Percentiles rank a stretch among this genome's conserved stretches.
These are phyloP conservation scores for Phyllotreta cruciferae DNA, from an alignment of 2,888 invertebrate genomes.

Conservation along the genomic window DNA sequence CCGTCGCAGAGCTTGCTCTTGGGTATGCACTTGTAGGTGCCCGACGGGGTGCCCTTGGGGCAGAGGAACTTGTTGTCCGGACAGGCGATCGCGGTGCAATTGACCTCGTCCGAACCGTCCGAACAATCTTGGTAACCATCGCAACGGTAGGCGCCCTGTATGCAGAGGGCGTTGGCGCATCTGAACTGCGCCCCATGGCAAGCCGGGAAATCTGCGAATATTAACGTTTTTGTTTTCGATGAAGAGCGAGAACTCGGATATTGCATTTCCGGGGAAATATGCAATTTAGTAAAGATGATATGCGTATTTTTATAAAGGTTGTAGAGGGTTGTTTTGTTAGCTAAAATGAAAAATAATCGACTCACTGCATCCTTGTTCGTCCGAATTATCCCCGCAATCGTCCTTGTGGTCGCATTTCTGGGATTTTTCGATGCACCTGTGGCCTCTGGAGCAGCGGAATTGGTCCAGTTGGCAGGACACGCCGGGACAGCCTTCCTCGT, in stretches of 20 bases:
- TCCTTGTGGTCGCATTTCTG: conserved; percentile 88
- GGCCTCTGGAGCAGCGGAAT: conserved; percentile 82
- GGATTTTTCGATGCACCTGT: conserved; percentile 78
- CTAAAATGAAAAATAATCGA: too few relatives aligned
- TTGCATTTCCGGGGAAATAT: not conserved
- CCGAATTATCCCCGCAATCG: conserved; percentile 90
- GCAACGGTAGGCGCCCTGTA: conserved; percentile 85
- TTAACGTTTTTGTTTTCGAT: not conserved
- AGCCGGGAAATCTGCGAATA: conserved; percentile 78
- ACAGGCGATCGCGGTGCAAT: conserved; percentile 87
- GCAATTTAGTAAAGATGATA: too few relatives aligned
- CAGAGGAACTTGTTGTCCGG: conserved; percentile 92
- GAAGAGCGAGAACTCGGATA: not conserved
- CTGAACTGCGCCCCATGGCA: conserved; percentile 92
- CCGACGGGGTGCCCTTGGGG: conserved; percentile 74
- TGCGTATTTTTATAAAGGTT: too few relatives aligned
- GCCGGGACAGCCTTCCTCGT: conserved; percentile 79
- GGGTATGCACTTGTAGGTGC: conserved; percentile 85
- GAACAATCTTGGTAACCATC: conserved; percentile 90
- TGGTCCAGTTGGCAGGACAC: conserved; percentile 81
- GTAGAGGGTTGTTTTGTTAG: too few relatives aligned
- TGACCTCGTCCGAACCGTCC: conserved; percentile 88
- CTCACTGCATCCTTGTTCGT: conserved; percentile 89
- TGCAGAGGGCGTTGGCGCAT: conserved; percentile 91
- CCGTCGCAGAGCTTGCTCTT: conserved; percentile 89